These are phyloP conservation scores for Chrosomus eos DNA, from an alignment of 2,797 vertebrate species.

Conservation along the genomic window DNA sequence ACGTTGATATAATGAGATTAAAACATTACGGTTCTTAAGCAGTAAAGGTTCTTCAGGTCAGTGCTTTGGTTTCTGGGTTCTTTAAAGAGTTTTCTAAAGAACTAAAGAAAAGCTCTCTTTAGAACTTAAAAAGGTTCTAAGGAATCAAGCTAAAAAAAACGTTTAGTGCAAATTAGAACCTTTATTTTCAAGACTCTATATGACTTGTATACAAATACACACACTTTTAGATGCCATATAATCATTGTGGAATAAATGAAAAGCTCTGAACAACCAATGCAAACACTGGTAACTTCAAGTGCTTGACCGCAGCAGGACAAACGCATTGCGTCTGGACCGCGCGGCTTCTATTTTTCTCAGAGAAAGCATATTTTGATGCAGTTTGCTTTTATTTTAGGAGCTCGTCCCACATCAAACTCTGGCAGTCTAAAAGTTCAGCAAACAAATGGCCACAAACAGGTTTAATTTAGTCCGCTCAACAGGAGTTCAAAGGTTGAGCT, in stretches of 20 bases:
- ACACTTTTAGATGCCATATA: conserved; percentile 5
- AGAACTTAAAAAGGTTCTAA: background rate
- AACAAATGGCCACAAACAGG: conserved; percentile 31
- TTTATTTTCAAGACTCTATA: conserved; percentile 13
- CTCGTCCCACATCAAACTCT: conserved; percentile 29
- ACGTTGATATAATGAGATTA: background rate
- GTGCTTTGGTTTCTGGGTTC: background rate
- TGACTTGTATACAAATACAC: background rate
- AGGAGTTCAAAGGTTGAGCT: conserved; percentile 46
- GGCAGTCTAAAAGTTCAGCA: conserved; percentile 39
- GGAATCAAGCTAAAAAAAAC: background rate
- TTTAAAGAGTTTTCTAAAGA: background rate
- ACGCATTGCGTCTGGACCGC: conserved; percentile 63
- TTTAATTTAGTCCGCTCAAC: conserved; percentile 17
- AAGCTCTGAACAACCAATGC: conserved; percentile 2
- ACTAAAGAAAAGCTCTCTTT: background rate
- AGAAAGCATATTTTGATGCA: conserved; percentile 45
- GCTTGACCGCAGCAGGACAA: conserved; percentile 33
- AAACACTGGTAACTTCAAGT: conserved; percentile 4
- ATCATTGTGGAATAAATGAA: conserved; percentile 36
- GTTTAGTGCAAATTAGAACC: background rate
- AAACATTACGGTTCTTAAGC: background rate
- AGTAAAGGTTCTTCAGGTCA: background rate
- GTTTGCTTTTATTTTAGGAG: conserved; percentile 22
- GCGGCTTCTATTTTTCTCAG: conserved; percentile 60